A percentile compares a stretch with the other conserved stretches of the same genome.
phyloP scores from a whole-genome alignment of 1,140 invertebrate genomes.

The Paraescarpia echinospica region DNA sequence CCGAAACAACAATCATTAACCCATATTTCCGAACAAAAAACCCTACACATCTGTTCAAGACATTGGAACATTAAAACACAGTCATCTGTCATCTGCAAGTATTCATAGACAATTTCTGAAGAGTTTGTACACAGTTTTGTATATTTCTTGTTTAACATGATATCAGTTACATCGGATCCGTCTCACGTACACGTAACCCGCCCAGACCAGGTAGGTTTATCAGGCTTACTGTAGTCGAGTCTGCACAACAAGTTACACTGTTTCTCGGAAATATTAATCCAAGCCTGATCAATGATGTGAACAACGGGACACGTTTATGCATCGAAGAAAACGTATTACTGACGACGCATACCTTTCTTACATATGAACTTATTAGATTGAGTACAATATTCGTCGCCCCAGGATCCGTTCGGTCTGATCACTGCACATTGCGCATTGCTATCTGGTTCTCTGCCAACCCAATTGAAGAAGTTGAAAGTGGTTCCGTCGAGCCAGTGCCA shows the following conservation, averaged over 20 bases:
- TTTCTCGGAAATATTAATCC: neutral
- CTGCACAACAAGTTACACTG: neutral
- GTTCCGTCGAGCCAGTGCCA: neutral
- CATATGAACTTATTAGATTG: neutral
- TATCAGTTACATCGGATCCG: too few relatives aligned
- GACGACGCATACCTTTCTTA: neutral
- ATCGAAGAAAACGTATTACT: neutral
- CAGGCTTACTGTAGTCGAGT: too few relatives aligned
- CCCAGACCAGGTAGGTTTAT: neutral
- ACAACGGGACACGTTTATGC: neutral
- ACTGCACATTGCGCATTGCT: neutral
- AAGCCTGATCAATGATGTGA: neutral
- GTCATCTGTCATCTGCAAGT: neutral
- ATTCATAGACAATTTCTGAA: neutral
- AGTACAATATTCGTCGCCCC: neutral
- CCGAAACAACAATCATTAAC: neutral
- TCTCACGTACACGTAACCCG: neutral
- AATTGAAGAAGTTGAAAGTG: neutral
- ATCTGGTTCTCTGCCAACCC: neutral
- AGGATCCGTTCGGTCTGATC: neutral
- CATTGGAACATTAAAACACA: neutral
- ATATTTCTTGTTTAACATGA: too few relatives aligned
- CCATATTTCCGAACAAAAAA: neutral
- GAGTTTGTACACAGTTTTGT: too few relatives aligned
- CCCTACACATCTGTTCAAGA: neutral